Evolutionary conservation across 2,888 invertebrate genomes (phyloP).

Genomic region (Entomobrya proxima): DNA sequence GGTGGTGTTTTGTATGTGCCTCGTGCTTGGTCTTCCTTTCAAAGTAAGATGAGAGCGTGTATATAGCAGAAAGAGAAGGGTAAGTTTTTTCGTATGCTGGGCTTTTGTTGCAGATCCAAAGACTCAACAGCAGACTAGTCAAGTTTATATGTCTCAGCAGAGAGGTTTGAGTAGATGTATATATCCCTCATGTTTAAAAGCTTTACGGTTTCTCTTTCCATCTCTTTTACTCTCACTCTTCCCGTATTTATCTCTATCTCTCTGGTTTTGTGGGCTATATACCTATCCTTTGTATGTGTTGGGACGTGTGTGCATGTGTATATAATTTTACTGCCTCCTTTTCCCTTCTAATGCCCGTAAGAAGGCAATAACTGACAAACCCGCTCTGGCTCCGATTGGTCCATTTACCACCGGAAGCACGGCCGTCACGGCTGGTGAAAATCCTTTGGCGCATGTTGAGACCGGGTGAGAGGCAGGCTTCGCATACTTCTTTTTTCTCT

Average conservation of each 20-base stretch:
- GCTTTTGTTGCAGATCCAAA: neutral
- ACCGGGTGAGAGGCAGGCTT: slow-evolving; percentile 69
- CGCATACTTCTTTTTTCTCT: slow-evolving; percentile 23
- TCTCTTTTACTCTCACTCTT: slow-evolving; percentile 37
- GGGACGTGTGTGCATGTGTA: neutral
- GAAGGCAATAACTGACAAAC: slow-evolving; percentile 68
- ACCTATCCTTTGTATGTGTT: neutral
- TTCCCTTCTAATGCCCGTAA: slow-evolving; percentile 48
- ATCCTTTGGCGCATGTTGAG: slow-evolving; percentile 74
- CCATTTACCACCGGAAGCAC: slow-evolving; percentile 74
- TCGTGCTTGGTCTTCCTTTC: slow-evolving; percentile 50
- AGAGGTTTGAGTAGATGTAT: neutral
- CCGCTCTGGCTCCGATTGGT: slow-evolving; percentile 74
- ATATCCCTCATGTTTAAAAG: neutral
- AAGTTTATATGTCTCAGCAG: neutral
- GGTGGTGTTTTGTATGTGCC: slow-evolving; percentile 61
- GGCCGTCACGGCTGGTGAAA: slow-evolving; percentile 73
- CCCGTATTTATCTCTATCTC: neutral
- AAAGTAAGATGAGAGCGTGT: slow-evolving; percentile 20
- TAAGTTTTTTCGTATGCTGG: slow-evolving; percentile 42
- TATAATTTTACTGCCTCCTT: slow-evolving; percentile 24
- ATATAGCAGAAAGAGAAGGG: slow-evolving; percentile 38
- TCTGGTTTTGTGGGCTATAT: neutral
- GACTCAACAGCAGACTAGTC: neutral
- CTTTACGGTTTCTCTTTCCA: neutral